phyloP scores from a whole-genome alignment of 1,140 invertebrate species.

The Zaprionus camerounensis region DNA sequence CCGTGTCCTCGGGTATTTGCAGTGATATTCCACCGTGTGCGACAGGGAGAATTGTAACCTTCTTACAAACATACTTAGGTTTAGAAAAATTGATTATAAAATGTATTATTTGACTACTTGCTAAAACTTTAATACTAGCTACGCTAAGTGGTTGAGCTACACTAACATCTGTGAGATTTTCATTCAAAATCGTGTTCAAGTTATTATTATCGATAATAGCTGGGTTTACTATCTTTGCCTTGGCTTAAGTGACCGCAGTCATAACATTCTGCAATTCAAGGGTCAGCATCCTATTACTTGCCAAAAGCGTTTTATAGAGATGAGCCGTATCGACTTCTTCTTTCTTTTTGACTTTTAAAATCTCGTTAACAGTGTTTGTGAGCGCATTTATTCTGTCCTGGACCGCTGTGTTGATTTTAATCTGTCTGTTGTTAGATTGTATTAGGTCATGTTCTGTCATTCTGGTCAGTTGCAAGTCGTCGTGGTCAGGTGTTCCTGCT shows the following conservation, averaged over 20 bases:
- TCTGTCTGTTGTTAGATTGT: background rate
- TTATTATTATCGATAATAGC: background rate
- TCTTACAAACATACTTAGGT: background rate
- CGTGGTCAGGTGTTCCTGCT: background rate
- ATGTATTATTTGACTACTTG: background rate
- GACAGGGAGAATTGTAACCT: background rate
- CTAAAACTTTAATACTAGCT: constrained; percentile 3
- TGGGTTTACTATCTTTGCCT: background rate
- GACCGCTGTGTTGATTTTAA: too few species aligned
- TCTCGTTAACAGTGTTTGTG: background rate
- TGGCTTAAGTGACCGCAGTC: background rate
- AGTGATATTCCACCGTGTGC: background rate
- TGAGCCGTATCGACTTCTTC: background rate
- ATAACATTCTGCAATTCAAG: background rate
- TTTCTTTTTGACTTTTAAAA: background rate
- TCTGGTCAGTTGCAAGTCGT: background rate
- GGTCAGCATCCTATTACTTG: constrained; percentile 4
- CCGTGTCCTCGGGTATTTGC: background rate
- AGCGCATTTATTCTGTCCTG: too few species aligned
- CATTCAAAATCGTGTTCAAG: background rate
- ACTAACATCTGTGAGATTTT: background rate
- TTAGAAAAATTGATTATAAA: background rate
- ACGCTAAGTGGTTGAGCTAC: background rate
- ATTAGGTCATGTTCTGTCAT: background rate
- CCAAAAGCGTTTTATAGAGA: background rate